phyloP scores from a whole-genome alignment of 2,888 invertebrate species.

The Patella caerulea region DNA sequence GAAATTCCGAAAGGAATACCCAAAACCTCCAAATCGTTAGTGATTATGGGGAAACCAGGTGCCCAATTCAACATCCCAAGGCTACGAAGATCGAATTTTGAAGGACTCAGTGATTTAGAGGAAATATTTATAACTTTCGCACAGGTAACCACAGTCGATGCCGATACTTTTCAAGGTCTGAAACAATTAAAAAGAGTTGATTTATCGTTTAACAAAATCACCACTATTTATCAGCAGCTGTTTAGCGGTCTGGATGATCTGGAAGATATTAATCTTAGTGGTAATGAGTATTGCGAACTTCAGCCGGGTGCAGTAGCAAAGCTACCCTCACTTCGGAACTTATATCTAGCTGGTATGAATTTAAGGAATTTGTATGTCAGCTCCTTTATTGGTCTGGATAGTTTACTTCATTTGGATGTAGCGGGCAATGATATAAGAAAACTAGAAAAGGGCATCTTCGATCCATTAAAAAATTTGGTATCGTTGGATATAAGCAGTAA shows the following conservation, averaged over 20 bases:
- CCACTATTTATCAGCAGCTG: conserved; percentile 30
- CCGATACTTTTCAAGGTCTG: conserved; percentile 36
- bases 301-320: conserved; percentile 36
- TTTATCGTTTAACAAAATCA: conserved; percentile 39
- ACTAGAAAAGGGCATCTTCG: conserved; percentile 34
- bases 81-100: neutral
- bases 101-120: conserved; percentile 15
- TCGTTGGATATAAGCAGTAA: conserved; percentile 45
- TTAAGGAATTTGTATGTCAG: conserved; percentile 33
- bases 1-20: conserved; percentile 16
- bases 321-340: conserved; percentile 19
- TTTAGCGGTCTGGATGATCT: conserved; percentile 41
- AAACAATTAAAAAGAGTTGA: conserved; percentile 35
- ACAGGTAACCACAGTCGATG: conserved; percentile 28
- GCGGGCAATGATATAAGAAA: conserved; percentile 37
- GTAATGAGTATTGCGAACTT: conserved; percentile 38
- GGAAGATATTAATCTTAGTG: conserved; percentile 40
- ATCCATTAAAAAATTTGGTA: conserved; percentile 31
- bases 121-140: conserved; percentile 33
- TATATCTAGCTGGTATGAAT: conserved; percentile 36
- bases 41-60: conserved; percentile 10
- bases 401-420: conserved; percentile 40
- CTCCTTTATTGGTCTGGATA: conserved; percentile 34
- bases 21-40: neutral
- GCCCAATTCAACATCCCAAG: neutral